Evolutionary conservation across 1,140 invertebrate species (phyloP).

Genomic region (Bombus balteatus): DNA sequence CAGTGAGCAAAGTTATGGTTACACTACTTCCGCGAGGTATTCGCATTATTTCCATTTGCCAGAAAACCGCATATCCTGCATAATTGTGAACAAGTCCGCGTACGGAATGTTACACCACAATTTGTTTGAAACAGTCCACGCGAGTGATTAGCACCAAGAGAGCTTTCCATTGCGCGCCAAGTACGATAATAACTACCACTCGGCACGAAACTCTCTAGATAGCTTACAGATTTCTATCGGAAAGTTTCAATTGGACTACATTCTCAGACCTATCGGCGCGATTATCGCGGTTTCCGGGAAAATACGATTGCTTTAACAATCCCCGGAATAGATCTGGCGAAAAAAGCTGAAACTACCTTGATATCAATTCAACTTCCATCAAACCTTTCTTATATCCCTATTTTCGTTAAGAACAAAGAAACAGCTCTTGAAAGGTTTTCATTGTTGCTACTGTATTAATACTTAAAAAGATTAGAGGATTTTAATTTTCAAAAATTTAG

Average conservation of each 20-base stretch:
- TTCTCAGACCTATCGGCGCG: conserved; percentile 72
- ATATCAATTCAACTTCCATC: conserved; percentile 9
- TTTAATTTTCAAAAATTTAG: no score
- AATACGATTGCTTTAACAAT: conserved; percentile 48
- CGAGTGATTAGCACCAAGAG: conserved; percentile 74
- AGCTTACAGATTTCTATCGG: conserved; percentile 71
- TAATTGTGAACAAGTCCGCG: conserved; percentile 37
- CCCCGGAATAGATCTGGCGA: conserved; percentile 10
- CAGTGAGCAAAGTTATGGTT: conserved; percentile 4
- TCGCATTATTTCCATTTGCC: conserved; percentile 46
- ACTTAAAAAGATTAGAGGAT: neutral
- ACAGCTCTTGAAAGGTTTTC: no score
- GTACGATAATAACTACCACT: conserved; percentile 74
- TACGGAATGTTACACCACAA: conserved; percentile 60
- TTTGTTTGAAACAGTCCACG: conserved; percentile 61
- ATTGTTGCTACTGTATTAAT: neutral
- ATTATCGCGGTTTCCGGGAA: conserved; percentile 50
- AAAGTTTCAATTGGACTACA: conserved; percentile 77
- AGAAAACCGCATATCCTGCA: conserved; percentile 41
- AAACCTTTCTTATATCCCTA: neutral
- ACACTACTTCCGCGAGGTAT: conserved; percentile 14
- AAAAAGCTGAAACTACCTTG: conserved; percentile 27
- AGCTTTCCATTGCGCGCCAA: conserved; percentile 61
- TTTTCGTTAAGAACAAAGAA: neutral
- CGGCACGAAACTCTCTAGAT: conserved; percentile 76